These are phyloP conservation scores for Podarcis lilfordi DNA, from an alignment of 2,797 vertebrate genomes.

Conservation along the genomic window DNA sequence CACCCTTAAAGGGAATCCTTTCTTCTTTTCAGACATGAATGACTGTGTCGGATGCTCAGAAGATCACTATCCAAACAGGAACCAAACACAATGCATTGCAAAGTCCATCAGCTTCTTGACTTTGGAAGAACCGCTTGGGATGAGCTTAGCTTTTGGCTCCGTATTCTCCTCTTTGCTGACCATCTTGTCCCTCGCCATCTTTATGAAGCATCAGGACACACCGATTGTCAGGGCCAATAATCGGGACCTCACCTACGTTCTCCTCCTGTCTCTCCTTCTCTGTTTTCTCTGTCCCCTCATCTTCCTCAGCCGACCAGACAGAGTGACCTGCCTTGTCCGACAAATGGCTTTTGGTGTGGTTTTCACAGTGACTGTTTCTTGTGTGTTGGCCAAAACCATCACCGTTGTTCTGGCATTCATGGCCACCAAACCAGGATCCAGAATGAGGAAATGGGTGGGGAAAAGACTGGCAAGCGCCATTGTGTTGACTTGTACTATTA, in stretches of 20 bases:
- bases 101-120: too few species aligned
- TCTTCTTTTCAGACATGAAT: too few species aligned
- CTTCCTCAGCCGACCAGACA: neutral
- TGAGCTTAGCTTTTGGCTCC: neutral
- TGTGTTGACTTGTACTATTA: neutral
- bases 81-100: too few species aligned
- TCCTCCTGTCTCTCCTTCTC: neutral
- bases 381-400: constrained; percentile 19
- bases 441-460: neutral
- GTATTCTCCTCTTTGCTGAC: neutral
- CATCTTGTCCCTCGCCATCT: neutral
- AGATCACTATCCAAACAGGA: too few species aligned
- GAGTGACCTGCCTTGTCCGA: constrained; percentile 4
- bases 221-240: constrained; percentile 28
- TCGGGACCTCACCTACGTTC: neutral
- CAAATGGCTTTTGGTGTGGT: neutral
- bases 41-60: too few species aligned
- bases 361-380: constrained; percentile 13
- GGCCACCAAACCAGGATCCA: neutral
- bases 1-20: too few species aligned
- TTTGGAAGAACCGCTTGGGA: neutral
- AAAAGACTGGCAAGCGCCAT: neutral
- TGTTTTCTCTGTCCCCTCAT: constrained; percentile 15
- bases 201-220: neutral
- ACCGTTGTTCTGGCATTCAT: neutral